Conservation (phyloP, 2,113 vertebrate species). For the Tapirus terrestris region DNA sequence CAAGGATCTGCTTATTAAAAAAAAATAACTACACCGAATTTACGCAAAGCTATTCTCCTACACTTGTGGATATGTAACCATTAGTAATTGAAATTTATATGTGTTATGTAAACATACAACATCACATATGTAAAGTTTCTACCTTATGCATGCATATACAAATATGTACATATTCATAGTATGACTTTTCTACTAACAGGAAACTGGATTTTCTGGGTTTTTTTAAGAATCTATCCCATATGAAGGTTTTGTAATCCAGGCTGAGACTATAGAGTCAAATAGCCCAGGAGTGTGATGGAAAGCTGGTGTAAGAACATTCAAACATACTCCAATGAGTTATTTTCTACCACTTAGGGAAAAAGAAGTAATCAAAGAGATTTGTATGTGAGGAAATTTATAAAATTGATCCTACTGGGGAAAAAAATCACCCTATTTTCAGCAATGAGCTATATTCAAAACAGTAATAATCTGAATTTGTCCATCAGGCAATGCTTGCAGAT, state of each 20-base stretch:
- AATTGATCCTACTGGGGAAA: neutral
- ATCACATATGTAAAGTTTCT: neutral
- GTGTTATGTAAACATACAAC: neutral
- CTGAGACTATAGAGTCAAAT: neutral
- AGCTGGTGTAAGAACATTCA: neutral
- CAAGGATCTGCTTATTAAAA: neutral
- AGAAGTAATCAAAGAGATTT: neutral
- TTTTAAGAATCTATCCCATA: neutral
- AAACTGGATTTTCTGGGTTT: neutral
- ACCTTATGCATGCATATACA: neutral
- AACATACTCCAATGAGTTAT: neutral
- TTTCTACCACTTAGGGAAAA: neutral
- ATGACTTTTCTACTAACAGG: neutral
- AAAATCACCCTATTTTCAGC: neutral
- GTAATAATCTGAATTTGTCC: constrained; percentile 7
- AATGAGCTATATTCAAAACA: neutral
- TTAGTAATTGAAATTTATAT: neutral
- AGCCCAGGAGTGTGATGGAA: neutral
- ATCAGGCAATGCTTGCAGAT: neutral
- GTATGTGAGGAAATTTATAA: neutral
- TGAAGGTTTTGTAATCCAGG: neutral
- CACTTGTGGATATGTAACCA: neutral
- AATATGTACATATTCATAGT: neutral
- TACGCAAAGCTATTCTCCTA: neutral
- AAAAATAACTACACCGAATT: neutral